Percentiles rank a stretch among this genome's conserved stretches.
Evolutionary conservation across 2,113 vertebrate genomes (phyloP).

Genomic region (Scomber japonicus): DNA sequence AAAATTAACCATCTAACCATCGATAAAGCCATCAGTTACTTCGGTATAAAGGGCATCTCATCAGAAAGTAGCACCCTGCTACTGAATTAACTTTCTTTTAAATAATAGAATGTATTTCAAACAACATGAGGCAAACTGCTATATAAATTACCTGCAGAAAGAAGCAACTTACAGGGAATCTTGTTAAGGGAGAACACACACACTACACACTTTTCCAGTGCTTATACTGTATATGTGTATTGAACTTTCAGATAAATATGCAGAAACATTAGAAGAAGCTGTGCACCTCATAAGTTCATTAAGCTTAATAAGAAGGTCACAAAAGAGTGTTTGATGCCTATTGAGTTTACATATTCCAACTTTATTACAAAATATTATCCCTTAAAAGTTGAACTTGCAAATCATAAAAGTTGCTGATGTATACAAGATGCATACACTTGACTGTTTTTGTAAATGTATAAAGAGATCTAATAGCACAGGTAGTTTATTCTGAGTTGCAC

Average conservation of each 20-base stretch:
- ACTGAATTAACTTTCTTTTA: background rate
- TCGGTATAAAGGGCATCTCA: background rate
- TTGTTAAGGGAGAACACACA: background rate
- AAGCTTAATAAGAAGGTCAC: background rate
- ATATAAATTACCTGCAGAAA: background rate
- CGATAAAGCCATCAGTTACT: background rate
- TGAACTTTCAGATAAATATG: conserved; percentile 2
- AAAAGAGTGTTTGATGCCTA: background rate
- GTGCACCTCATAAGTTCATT: background rate
- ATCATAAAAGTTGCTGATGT: no score
- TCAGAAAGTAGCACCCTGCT: background rate
- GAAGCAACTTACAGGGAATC: background rate
- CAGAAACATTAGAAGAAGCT: background rate
- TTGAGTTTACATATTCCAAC: background rate
- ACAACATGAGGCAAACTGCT: background rate
- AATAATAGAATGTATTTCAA: conserved; percentile 3
- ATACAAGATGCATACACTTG: background rate
- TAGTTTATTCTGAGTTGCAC: conserved; percentile 40
- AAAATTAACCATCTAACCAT: no score
- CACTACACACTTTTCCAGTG: background rate
- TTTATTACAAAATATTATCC: no score
- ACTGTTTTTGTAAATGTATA: conserved; percentile 1
- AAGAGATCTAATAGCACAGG: background rate
- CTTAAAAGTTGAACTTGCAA: no score
- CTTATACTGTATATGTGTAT: background rate